Evolutionary conservation across 2,797 vertebrate species (phyloP), one percentile per base, ranked within the genome.

Genomic region (Pangasius sanitwongsei): DNA sequence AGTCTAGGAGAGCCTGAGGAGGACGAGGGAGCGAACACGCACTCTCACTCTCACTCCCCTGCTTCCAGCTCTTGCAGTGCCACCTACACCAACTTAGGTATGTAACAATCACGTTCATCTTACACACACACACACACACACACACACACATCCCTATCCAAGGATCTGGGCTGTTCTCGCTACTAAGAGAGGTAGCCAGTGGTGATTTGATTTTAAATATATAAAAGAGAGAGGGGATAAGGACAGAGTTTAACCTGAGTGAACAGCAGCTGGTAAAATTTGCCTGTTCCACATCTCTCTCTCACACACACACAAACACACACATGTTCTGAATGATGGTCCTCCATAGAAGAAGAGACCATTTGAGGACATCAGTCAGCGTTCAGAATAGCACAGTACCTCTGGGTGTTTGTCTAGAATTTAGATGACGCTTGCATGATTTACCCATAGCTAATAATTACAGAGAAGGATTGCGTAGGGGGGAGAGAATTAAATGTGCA

Each of bases 21-120:
- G 37, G 97, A 97, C 37, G 97, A 93, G 1, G 94, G 93, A 28
- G 89, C 87, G 92, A 92, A 96, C 95, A 53, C 92, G 94, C 91
- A 97, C 97, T n/a, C 91, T 8, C 86, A 93, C 92, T 96, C 97
- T 11, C 92, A 95, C 92, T 97, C 97, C 13, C 91, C 96, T 1
- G 95, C 97, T 70, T 91, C 97, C 89, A 97, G 96, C 89, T 94
- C 96, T 86, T 97, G 97, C 94, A 97, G 98, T 85, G 98, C 98
- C 92, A 99, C 98, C 0, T 99, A 99, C 94, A 98, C 97, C 95
- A 99, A 99, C 91, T 92, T 99, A 89, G 98, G 98, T 98, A 95
- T 97, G 97, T 93, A 4, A 0, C 41, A 59, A 44, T 34, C 48
- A 65, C 53, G 16, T 83, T 37, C 69, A 25, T 28, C n/a, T 67